Percentiles rank a stretch among this genome's conserved stretches.
phyloP scores from a whole-genome alignment of 2,888 invertebrate genomes.

The Lepidochitona cinerea region DNA sequence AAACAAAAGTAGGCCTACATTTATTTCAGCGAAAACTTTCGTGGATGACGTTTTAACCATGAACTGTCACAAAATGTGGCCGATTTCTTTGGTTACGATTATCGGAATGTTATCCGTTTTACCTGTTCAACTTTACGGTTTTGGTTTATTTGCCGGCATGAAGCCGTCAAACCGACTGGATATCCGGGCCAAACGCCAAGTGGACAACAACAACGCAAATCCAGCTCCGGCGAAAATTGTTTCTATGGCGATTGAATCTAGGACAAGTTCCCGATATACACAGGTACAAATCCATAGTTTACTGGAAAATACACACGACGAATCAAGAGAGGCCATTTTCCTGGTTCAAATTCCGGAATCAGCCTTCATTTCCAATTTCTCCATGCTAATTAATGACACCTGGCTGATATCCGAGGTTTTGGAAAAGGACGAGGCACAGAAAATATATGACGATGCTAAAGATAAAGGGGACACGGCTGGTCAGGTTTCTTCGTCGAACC shows the following conservation, averaged over 20 bases:
- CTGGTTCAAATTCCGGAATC: slow-evolving; percentile 79
- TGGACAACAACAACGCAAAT: background rate
- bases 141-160: too few relatives aligned
- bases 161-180: too few relatives aligned
- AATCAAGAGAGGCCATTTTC: slow-evolving; percentile 75
- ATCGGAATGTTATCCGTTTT: too few relatives aligned
- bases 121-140: too few relatives aligned
- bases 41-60: too few relatives aligned
- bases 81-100: too few relatives aligned
- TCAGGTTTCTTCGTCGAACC: slow-evolving; percentile 16
- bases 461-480: slow-evolving; percentile 62
- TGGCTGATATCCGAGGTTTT: slow-evolving; percentile 56
- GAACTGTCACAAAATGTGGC: too few relatives aligned
- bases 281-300: background rate
- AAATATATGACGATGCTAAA: slow-evolving; percentile 55
- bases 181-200: too few relatives aligned
- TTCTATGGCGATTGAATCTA: background rate
- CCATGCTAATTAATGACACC: slow-evolving; percentile 56
- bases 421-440: slow-evolving; percentile 61
- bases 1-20: too few relatives aligned
- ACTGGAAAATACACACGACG: background rate
- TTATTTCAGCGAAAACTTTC: too few relatives aligned
- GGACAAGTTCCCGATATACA: background rate
- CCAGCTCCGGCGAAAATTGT: background rate
- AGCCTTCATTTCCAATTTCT: slow-evolving; percentile 40